phyloP scores from a whole-genome alignment of 1,140 invertebrate genomes.

The Zeugodacus cucurbitae region DNA sequence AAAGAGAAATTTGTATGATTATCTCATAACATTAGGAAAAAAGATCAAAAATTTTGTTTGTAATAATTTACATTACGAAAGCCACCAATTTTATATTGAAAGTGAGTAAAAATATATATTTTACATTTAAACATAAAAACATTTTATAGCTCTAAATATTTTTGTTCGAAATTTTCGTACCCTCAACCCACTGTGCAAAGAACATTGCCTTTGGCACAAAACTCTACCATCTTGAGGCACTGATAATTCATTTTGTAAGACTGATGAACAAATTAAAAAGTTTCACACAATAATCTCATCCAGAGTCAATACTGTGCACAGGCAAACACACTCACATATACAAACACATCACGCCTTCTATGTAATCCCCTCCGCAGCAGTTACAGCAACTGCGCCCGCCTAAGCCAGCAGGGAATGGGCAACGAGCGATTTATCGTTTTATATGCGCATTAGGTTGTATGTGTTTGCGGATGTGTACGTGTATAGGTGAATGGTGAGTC shows the following conservation, averaged over 20 bases:
- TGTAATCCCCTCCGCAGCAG: neutral
- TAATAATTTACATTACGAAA: too few species aligned
- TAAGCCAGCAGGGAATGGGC: neutral
- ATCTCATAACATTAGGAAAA: too few species aligned
- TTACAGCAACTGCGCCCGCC: neutral
- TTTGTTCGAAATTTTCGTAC: neutral
- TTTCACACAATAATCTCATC: slow-evolving; percentile 10
- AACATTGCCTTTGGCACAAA: neutral
- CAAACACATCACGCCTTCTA: neutral
- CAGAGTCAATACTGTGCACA: neutral
- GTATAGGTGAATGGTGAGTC: too few species aligned
- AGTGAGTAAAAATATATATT: too few species aligned
- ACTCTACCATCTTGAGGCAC: neutral
- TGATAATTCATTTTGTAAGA: neutral
- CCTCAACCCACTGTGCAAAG: neutral
- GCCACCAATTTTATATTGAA: too few species aligned
- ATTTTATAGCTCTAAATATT: too few species aligned
- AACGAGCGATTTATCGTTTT: neutral
- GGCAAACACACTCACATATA: neutral
- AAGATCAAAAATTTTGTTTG: too few species aligned
- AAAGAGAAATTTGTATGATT: too few species aligned
- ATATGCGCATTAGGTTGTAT: neutral
- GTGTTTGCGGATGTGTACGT: neutral
- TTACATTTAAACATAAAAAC: too few species aligned
- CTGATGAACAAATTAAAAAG: neutral